phyloP scores from a whole-genome alignment of 2,797 vertebrate species.

The Amniataba percoides region DNA sequence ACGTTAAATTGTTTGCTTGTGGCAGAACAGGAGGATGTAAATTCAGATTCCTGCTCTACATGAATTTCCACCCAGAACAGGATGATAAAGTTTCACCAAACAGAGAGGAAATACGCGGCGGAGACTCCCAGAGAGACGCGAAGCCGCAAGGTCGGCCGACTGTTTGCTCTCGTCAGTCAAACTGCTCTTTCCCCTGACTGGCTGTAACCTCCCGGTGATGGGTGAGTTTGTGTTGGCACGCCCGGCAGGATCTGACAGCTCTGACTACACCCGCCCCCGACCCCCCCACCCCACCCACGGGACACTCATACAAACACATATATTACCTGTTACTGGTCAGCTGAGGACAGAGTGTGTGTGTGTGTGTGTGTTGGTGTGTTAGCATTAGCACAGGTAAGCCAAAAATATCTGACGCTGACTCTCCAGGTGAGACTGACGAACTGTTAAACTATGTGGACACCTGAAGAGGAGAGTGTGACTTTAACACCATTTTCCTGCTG shows the following conservation, averaged over 20 bases:
- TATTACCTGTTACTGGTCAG: conserved; percentile 37
- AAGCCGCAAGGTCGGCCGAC: conserved; percentile 28
- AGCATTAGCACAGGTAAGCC: neutral
- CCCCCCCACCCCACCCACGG: conserved; percentile 8
- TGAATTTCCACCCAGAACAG: conserved; percentile 21
- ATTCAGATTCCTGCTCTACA: neutral
- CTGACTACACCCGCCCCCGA: conserved; percentile 17
- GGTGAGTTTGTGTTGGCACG: conserved; percentile 70
- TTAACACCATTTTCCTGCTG: neutral
- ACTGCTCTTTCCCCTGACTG: conserved; percentile 49
- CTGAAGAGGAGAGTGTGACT: neutral
- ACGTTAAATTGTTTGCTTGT: neutral
- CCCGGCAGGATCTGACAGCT: conserved; percentile 57
- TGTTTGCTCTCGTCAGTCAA: conserved; percentile 70
- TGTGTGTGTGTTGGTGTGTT: neutral
- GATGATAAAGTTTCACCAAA: conserved; percentile 39
- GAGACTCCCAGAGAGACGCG: conserved; percentile 28
- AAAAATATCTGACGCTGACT: neutral
- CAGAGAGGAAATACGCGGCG: conserved; percentile 28
- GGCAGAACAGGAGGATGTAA: neutral
- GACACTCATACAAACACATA: conserved; percentile 20
- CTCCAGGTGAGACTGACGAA: neutral
- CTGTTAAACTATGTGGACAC: neutral
- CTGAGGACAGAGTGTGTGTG: conserved; percentile 22
- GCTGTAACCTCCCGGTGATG: conserved; percentile 49